A percentile compares a stretch with the other conserved stretches of the same genome.
Evolutionary conservation across 2,113 vertebrate genomes (phyloP).

Genomic region (Plestiodon gilberti): DNA sequence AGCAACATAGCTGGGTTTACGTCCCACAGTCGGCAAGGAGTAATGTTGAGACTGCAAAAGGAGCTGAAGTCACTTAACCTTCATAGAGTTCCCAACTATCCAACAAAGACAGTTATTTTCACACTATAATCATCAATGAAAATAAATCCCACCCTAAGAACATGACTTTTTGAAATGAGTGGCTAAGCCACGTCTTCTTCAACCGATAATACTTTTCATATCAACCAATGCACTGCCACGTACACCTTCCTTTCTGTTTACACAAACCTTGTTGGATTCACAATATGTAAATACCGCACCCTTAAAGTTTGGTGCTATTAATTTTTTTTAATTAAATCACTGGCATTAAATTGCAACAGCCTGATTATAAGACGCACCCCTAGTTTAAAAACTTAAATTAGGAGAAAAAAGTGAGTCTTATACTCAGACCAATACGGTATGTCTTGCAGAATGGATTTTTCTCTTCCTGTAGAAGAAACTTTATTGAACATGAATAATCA

Average conservation of each 20-base stretch:
- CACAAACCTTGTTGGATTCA: background rate
- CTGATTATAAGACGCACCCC: too few relatives aligned
- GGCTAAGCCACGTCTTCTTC: background rate
- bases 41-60: constrained; percentile 4
- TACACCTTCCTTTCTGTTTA: background rate
- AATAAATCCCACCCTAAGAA: background rate
- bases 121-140: background rate
- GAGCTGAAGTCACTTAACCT: background rate
- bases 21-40: constrained; percentile 20
- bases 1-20: background rate
- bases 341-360: too few relatives aligned
- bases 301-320: too few relatives aligned
- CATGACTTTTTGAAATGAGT: background rate
- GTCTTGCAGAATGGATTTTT: background rate
- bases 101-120: background rate
- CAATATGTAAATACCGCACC: background rate
- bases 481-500: background rate
- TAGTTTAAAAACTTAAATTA: too few relatives aligned
- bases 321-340: too few relatives aligned
- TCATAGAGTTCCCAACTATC: background rate
- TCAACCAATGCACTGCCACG: background rate
- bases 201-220: background rate
- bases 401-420: too few relatives aligned
- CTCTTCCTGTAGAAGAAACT: constrained; percentile 6
- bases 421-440: too few relatives aligned